Percentiles rank a stretch among this genome's conserved stretches.
These are phyloP conservation scores for Orestias chungarensis DNA, from an alignment of 2,797 vertebrate species.

Conservation along the genomic window DNA sequence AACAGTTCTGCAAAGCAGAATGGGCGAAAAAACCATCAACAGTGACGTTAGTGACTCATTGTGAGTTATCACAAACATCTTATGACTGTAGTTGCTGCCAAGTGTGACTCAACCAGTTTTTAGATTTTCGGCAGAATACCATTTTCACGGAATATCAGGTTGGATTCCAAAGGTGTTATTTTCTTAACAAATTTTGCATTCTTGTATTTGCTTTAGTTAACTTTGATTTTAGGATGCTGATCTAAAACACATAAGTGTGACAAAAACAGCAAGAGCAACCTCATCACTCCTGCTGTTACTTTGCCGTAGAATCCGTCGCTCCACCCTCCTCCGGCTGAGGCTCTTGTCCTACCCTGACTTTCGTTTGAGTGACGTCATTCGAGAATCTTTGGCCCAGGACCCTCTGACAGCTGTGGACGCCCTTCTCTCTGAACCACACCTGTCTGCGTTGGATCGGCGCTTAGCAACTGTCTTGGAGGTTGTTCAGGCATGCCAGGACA, in stretches of 20 bases:
- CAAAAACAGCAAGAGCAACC: background rate
- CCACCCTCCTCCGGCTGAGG: constrained; percentile 87
- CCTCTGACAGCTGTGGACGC: constrained; percentile 78
- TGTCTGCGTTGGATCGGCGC: constrained; percentile 88
- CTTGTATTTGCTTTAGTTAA: background rate
- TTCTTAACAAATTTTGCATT: too few species aligned
- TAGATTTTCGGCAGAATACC: too few species aligned
- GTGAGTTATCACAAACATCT: background rate
- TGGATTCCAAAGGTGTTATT: background rate
- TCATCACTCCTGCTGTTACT: background rate
- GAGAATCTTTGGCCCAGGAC: constrained; percentile 85
- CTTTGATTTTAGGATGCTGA: background rate
- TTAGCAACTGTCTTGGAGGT: constrained; percentile 81
- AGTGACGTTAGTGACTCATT: background rate
- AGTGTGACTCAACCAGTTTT: background rate
- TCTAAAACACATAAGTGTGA: background rate
- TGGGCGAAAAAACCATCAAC: background rate
- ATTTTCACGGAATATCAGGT: background rate
- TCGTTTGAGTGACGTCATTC: constrained; percentile 87
- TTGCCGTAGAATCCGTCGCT: constrained; percentile 84
- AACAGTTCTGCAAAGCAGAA: background rate
- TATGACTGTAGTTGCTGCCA: background rate
- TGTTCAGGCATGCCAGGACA: constrained; percentile 77
- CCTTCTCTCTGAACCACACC: constrained; percentile 84
- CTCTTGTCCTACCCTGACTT: constrained; percentile 85